Evolutionary conservation across 1,140 invertebrate species (phyloP), one percentile per base, ranked within the genome.

Genomic region (Drosophila cardini): DNA sequence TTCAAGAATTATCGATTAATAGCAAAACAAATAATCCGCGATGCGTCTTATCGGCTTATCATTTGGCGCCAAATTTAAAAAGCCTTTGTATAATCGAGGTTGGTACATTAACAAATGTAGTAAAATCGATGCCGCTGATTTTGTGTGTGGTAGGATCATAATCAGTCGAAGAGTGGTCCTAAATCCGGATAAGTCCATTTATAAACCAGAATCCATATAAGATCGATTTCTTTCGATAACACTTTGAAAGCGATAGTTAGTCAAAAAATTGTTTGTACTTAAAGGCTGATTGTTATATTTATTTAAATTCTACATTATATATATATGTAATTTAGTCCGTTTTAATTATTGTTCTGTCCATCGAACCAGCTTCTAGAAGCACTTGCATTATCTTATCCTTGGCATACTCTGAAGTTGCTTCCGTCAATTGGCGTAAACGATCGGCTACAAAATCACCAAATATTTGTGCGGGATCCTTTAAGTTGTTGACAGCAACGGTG

Each of bases 391-490:
- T 80, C 36, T 87, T 87, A 30, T 89, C 84, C 67, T 87, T 87
- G 46, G 79, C 63, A 43, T 74, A 67, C 13, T 87, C 83, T 1
- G 84, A 38, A 52, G 84, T 82, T 11, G 69, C 67, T 3, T 11
- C 18, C 6, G 70, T 73, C 36, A 87, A 26, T 15, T 71, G 57
- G 0, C 83, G 80, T 9, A 87, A 48, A 26, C 83, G 80, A 76
- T 87, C 83, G 32, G 83, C 83, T 13, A 87, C 84, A 80, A 87
- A 87, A 38, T 87, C 83, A 0, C 83, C 83, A 32, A 87, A 87
- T 15, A 87, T 68, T 72, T 87, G 83, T 3, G 83, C 15, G 3
- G 83, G 57, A 18, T 86, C 82, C 40, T 63, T 82, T 0, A 83
- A 57, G 15, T 57, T 68, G 1, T 65, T 67, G 0, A 87, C 26